Conservation (phyloP, 2,797 vertebrate species). For the Hemitrygon akajei region DNA sequence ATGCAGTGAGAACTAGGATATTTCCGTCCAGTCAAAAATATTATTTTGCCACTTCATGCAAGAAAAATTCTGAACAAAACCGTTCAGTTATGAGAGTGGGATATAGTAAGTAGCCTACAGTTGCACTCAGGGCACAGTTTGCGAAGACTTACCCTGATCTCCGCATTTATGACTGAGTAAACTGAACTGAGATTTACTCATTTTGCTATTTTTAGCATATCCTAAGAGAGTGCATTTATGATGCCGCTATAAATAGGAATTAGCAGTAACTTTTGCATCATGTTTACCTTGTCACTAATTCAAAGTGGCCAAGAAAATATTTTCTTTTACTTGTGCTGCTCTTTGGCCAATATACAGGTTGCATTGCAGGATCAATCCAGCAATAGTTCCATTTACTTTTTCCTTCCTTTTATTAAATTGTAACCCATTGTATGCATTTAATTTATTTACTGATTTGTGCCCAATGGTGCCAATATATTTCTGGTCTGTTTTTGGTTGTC, state of each 20-base stretch:
- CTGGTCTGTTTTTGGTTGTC: too few relatives aligned
- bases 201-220: not conserved
- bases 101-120: not conserved
- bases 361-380: not conserved
- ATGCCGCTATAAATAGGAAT: not conserved
- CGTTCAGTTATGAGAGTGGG: not conserved
- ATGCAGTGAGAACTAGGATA: not conserved
- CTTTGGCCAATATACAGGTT: too few relatives aligned
- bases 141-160: not conserved
- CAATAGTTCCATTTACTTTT: not conserved
- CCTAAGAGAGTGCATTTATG: not conserved
- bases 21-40: not conserved
- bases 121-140: too few relatives aligned
- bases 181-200: not conserved
- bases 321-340: not conserved
- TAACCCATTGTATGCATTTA: not conserved
- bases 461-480: not conserved
- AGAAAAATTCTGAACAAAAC: not conserved
- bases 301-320: slow-evolving; percentile 10
- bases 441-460: not conserved
- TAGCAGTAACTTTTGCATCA: not conserved
- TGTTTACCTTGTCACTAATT: not conserved
- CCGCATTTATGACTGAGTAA: not conserved
- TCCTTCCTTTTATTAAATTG: not conserved
- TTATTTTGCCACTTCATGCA: not conserved